A percentile compares a stretch with the other conserved stretches of the same genome.
These are phyloP conservation scores for Cosmorhoe ocellata DNA, from an alignment of 2,888 invertebrate species.

Conservation along the genomic window DNA sequence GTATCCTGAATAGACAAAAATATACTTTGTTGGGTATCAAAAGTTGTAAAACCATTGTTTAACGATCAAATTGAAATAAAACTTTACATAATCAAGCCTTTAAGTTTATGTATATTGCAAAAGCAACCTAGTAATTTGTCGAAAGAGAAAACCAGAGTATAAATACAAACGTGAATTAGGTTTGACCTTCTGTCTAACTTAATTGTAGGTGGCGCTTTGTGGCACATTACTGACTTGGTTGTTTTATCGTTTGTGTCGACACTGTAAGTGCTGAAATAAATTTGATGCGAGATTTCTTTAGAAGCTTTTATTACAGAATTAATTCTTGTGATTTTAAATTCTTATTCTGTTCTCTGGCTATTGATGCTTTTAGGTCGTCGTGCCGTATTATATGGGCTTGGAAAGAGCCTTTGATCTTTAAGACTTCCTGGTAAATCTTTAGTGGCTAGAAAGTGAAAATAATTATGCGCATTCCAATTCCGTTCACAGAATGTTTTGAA, in stretches of 20 bases:
- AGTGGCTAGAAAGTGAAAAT: neutral
- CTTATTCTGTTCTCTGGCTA: too few relatives aligned
- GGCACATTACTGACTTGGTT: conserved; percentile 10
- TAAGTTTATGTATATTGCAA: too few relatives aligned
- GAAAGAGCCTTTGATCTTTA: too few relatives aligned
- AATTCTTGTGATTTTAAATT: neutral
- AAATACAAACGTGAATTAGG: conserved; percentile 17
- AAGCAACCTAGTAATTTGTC: too few relatives aligned
- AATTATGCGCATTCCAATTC: conserved; percentile 66
- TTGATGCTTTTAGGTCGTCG: too few relatives aligned
- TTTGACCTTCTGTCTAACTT: conserved; percentile 18
- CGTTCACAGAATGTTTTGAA: conserved; percentile 31
- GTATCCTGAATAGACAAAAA: too few relatives aligned
- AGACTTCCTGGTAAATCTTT: too few relatives aligned
- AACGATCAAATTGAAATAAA: too few relatives aligned
- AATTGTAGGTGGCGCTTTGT: conserved; percentile 23
- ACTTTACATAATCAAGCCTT: too few relatives aligned
- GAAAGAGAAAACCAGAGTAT: conserved; percentile 1
- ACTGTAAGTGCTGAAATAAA: conserved; percentile 18
- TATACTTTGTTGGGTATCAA: too few relatives aligned
- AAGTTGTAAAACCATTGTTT: too few relatives aligned
- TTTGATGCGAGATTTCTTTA: conserved; percentile 11
- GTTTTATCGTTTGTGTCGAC: conserved; percentile 25
- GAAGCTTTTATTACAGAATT: neutral
- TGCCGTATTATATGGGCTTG: too few relatives aligned